Evolutionary conservation across 2,113 vertebrate species (phyloP), one percentile per base, ranked within the genome.

Genomic region (Martes martes): DNA sequence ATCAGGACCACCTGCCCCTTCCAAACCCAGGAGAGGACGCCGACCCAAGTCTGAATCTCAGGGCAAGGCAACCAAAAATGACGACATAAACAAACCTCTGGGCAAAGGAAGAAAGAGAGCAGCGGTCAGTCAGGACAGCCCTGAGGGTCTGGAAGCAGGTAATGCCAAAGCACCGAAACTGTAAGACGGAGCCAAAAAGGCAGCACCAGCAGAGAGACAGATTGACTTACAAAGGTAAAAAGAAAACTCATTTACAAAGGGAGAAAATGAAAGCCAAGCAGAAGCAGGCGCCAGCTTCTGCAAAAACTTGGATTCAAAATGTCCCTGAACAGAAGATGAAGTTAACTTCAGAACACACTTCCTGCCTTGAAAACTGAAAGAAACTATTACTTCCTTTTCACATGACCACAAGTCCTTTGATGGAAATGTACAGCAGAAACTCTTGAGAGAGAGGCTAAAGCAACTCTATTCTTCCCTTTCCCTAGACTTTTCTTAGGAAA

Each of bases 161-260:
- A 99, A 99, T 94, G 99, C 99, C 98, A 99, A 99, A 99, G 99
- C 99, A 99, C 99, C 99, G 98, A 99, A 99, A 99, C 99, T 99
- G 98, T 99, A 99, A 97, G 99, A 99, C 47, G 97, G 99, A 96
- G 98, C 99, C 98, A 99, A 99, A 97, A 99, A 99, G 97, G 99
- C 99, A 97, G 98, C 99, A 94, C 99, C 99, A 96, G 98, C 99
- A 98, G 99, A 99, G 98, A 99, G 99, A 98, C 99, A 99, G 96
- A 99, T 99, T 26, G 99, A 99, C 98, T 98, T 99, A 88, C 99
- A 99, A 98, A 99, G 99, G 99, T 99, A 99, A 99, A 26, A 99
- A 99, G 99, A 98, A 98, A 98, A 98, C 91, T 95, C 81, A 71
- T 96, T 97, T 97, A 81, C 92, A 98, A 98, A 98, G 98, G 98